Evolutionary conservation across 1,140 invertebrate genomes (phyloP).

Genomic region (Cydia pomonella): DNA sequence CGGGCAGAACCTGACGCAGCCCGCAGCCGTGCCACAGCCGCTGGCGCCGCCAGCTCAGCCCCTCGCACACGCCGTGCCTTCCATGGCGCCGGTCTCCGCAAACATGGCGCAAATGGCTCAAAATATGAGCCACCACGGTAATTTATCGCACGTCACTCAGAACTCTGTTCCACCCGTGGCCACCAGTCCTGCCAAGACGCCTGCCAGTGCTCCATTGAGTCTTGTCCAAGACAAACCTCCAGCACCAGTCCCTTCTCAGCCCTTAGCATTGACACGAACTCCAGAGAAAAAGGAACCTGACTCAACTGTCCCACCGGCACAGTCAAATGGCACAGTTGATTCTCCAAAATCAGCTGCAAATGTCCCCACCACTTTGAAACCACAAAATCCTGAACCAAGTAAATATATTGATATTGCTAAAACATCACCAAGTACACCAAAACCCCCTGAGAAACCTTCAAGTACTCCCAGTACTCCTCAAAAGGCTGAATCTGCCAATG

Average conservation of each 20-base stretch:
- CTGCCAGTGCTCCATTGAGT: constrained; percentile 65
- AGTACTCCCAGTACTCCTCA: constrained; percentile 62
- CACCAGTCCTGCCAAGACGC: constrained; percentile 64
- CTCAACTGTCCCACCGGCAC: constrained; percentile 60
- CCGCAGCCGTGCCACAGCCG: constrained; percentile 58
- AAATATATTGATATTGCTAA: constrained; percentile 75
- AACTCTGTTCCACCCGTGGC: constrained; percentile 54
- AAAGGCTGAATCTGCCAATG: constrained; percentile 57
- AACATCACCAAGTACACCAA: constrained; percentile 73
- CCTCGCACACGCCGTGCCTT: constrained; percentile 57
- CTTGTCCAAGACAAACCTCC: constrained; percentile 68
- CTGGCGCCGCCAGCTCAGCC: constrained; percentile 43
- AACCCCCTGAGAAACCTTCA: constrained; percentile 67
- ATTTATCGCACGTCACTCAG: constrained; percentile 68
- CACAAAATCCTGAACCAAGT: constrained; percentile 67
- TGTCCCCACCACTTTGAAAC: constrained; percentile 59
- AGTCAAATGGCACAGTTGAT: constrained; percentile 72
- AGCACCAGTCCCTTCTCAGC: constrained; percentile 50
- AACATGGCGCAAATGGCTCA: constrained; percentile 78
- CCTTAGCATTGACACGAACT: constrained; percentile 68
- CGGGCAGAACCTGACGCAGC: constrained; percentile 68
- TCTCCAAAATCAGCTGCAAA: constrained; percentile 63
- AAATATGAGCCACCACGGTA: constrained; percentile 77
- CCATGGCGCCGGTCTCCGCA: constrained; percentile 70
- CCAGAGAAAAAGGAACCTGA: constrained; percentile 74